Percentiles rank a stretch among this genome's conserved stretches.
These are phyloP conservation scores for Chaetophractus vellerosus DNA, from an alignment of 2,797 vertebrate species.

Conservation along the genomic window DNA sequence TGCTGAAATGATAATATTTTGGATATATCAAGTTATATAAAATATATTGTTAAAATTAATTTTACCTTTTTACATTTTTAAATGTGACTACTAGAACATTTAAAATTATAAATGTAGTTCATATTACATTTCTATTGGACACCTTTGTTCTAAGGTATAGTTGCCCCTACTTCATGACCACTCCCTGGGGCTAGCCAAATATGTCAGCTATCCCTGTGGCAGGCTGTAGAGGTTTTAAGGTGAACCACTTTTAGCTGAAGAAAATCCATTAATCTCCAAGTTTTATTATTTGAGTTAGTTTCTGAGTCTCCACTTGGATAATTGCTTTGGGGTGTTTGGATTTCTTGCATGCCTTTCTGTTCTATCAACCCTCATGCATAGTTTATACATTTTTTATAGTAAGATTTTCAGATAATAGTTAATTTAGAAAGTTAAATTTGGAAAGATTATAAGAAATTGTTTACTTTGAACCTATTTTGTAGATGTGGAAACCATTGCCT, in stretches of 20 bases:
- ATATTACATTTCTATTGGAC: not conserved
- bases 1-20: constrained; percentile 47
- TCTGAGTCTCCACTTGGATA: not conserved
- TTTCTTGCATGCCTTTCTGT: not conserved
- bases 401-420: constrained; percentile 15
- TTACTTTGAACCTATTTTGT: not conserved
- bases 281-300: not conserved
- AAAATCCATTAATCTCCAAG: not conserved
- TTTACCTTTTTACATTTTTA: constrained; percentile 29
- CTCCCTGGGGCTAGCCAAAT: not conserved
- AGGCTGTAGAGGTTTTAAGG: not conserved
- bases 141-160: not conserved
- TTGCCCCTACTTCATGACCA: not conserved
- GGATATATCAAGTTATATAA: constrained; percentile 52
- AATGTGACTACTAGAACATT: not conserved
- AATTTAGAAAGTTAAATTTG: not conserved
- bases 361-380: not conserved
- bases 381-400: not conserved
- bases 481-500: not conserved
- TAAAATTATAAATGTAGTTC: constrained; percentile 4
- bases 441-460: not conserved
- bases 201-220: not conserved
- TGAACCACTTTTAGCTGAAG: not conserved
- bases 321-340: not conserved
- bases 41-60: constrained; percentile 62